Evolutionary conservation across 2,113 vertebrate species (phyloP), one percentile per base, ranked within the genome.

Genomic region (Phyllostomus hastatus): DNA sequence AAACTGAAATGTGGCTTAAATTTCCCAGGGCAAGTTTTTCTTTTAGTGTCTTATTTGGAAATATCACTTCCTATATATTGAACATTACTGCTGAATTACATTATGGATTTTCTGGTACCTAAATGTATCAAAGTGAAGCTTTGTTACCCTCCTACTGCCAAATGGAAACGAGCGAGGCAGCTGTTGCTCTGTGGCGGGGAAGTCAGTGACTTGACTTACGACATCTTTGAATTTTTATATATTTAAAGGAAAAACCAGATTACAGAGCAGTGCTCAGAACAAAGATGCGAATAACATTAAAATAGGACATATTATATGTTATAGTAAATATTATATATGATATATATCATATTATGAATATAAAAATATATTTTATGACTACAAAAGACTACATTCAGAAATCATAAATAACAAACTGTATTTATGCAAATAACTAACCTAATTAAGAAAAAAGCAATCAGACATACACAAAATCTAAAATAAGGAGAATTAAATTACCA

Each of bases 121-220:
- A 96, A 94, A 96, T 97, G 97, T 69, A 97, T 79, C 75, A 94
- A 78, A 94, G 88, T 88, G 46, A 95, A 96, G 66, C 93, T 73
- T 96, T 90, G 17, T 89, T 97, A 81, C 2, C 69, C 0, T 97
- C 1, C 4, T 46, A 94, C 43, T 96, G 78, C 97, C 96, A 97
- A 48, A 80, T 97, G 26, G 35, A 96, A 59, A 95, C 87, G 38
- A 97, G 43, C 16, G 24, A 96, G 75, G 19, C 96, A 97, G 89
- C 87, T 98, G 93, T 46, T 97, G 41, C 86, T 59, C 97, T 75
- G 80, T 48, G 50, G 90, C 95, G 19, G 84, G 15, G 28, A 96
- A 97, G 80, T 72, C 61, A 97, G 89, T 94, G 75, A 78, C 61
- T 64, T 91, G 64, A 48, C 19, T 95, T 24, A 96, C 96, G 85